These are phyloP conservation scores for Pelmatolapia mariae DNA, from an alignment of 2,113 vertebrate genomes.

Conservation along the genomic window DNA sequence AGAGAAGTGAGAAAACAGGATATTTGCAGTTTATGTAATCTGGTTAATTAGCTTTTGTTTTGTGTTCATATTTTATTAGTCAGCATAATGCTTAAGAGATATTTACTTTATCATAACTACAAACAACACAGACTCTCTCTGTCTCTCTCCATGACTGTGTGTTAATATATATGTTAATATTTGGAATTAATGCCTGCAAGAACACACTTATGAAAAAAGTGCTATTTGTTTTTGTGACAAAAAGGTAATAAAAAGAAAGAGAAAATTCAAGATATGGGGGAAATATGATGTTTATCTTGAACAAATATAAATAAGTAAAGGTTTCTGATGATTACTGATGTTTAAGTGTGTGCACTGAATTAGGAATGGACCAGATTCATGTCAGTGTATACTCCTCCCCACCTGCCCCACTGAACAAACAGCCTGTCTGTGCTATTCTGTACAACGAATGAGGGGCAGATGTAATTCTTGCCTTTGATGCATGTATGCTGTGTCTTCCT, in stretches of 20 bases:
- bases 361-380: background rate
- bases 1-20: background rate
- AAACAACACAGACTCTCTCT: background rate
- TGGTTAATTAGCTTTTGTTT: background rate
- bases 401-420: background rate
- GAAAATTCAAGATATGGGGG: background rate
- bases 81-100: background rate
- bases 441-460: background rate
- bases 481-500: background rate
- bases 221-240: background rate
- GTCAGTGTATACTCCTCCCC: background rate
- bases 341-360: background rate
- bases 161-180: background rate
- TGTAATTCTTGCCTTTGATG: background rate
- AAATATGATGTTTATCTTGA: background rate
- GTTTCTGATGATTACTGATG: background rate
- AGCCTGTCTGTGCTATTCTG: background rate
- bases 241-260: background rate
- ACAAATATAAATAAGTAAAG: background rate
- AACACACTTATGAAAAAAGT: background rate
- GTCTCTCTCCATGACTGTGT: background rate
- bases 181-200: background rate
- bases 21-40: background rate
- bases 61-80: background rate
- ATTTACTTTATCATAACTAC: background rate